These are phyloP conservation scores for Candidula unifasciata DNA, from an alignment of 2,888 invertebrate species.

Conservation along the genomic window DNA sequence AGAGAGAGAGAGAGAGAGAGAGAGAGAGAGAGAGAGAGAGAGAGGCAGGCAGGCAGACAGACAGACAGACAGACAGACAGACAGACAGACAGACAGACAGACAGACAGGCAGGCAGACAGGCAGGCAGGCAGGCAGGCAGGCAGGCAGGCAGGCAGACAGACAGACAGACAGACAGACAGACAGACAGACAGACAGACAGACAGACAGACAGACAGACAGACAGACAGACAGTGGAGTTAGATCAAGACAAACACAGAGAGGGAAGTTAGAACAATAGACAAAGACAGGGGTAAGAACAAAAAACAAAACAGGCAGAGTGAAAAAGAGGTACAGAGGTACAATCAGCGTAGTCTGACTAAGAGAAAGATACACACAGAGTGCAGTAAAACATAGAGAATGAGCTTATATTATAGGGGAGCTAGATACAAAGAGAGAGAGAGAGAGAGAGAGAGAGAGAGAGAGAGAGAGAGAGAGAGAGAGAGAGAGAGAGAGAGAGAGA, in stretches of 20 bases:
- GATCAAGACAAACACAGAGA: background rate
- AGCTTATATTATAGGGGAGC: background rate
- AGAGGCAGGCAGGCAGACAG: background rate
- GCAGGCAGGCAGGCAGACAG: background rate
- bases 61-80: constrained; percentile 6
- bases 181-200: background rate
- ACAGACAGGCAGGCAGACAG: background rate
- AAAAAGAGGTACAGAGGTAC: background rate
- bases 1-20: constrained; percentile 33
- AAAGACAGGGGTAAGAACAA: background rate
- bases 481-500: background rate
- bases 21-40: constrained; percentile 7
- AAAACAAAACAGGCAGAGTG: background rate
- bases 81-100: background rate
- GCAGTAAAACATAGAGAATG: too few species aligned
- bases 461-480: background rate
- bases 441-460: background rate
- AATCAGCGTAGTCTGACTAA: too few species aligned
- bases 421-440: background rate
- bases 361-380: background rate
- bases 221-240: background rate
- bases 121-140: background rate
- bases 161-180: background rate
- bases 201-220: background rate
- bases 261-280: background rate